These are phyloP conservation scores for Xylota sylvarum DNA, from an alignment of 2,888 invertebrate genomes.

Conservation along the genomic window DNA sequence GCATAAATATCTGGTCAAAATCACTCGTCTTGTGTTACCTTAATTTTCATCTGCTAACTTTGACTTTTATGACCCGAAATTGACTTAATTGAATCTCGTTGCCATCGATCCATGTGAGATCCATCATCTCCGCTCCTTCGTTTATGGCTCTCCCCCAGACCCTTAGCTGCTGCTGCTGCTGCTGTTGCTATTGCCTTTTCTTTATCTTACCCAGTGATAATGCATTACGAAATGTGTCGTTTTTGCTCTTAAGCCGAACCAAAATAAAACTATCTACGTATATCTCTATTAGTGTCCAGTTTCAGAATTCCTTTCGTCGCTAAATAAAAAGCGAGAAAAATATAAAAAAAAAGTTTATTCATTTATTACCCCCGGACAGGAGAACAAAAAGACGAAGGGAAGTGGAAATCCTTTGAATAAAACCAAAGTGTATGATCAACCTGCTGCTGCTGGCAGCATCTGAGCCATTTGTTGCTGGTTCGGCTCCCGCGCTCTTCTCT, in stretches of 20 bases:
- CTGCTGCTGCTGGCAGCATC: slow-evolving; percentile 59
- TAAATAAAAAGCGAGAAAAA: slow-evolving; percentile 49
- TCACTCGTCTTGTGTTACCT: slow-evolving; percentile 63
- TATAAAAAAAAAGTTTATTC: slow-evolving; percentile 55
- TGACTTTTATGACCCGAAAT: slow-evolving; percentile 71
- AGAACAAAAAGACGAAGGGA: slow-evolving; percentile 18
- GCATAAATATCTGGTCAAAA: slow-evolving; percentile 61
- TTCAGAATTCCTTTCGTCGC: slow-evolving; percentile 48
- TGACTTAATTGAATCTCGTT: slow-evolving; percentile 74
- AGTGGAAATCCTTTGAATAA: slow-evolving; percentile 54
- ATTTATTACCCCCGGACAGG: slow-evolving; percentile 55
- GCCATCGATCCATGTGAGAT: slow-evolving; percentile 59
- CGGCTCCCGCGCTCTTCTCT: slow-evolving; percentile 66
- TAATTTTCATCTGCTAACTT: slow-evolving; percentile 68
- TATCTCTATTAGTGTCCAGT: slow-evolving; percentile 76
- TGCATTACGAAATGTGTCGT: slow-evolving; percentile 67
- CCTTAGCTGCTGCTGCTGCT: slow-evolving; percentile 3
- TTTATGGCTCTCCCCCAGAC: slow-evolving; percentile 49
- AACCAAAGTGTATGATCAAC: slow-evolving; percentile 48
- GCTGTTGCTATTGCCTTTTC: neutral
- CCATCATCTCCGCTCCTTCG: slow-evolving; percentile 47
- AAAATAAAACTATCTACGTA: slow-evolving; percentile 28
- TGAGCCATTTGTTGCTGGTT: slow-evolving; percentile 62
- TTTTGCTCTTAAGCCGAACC: slow-evolving; percentile 18
- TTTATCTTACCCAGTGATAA: slow-evolving; percentile 46